Percentiles rank a stretch among this genome's conserved stretches.
Conservation (phyloP, 1,140 invertebrate species). For the Lucilia cuprina region DNA sequence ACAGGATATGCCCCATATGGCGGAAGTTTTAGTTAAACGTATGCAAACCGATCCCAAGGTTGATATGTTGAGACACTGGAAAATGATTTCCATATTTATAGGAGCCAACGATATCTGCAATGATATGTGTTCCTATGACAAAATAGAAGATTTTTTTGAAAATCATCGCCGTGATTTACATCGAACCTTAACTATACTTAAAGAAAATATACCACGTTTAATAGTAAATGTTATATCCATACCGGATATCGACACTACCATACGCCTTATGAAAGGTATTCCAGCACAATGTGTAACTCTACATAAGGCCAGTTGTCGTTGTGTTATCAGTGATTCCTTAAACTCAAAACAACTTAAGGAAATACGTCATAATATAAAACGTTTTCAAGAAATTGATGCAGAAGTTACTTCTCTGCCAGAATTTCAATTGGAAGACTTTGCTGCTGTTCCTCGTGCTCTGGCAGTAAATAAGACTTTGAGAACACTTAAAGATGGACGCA, state of each 20-base stretch:
- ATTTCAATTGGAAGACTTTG: slow-evolving; percentile 13
- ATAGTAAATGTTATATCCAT: not conserved
- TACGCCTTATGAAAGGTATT: not conserved
- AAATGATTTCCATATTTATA: not conserved
- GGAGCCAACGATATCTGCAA: slow-evolving; percentile 9
- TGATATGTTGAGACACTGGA: not conserved
- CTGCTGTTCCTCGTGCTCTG: not conserved
- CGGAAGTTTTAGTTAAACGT: not conserved
- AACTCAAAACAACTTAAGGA: not conserved
- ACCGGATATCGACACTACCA: not conserved
- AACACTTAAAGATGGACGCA: not conserved
- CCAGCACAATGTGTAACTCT: not conserved
- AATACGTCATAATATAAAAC: not conserved
- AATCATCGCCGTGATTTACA: not conserved
- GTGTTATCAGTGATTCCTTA: not conserved
- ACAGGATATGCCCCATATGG: slow-evolving; percentile 10
- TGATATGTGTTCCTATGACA: not conserved
- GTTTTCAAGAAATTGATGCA: not conserved
- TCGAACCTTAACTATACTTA: not conserved
- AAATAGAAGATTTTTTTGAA: not conserved
- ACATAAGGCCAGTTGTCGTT: not conserved
- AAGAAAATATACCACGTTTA: not conserved
- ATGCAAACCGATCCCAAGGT: not conserved
- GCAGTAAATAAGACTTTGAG: not conserved
- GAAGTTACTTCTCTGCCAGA: not conserved